Conservation (phyloP, 2,888 invertebrate genomes). For the Odontothrips loti region DNA sequence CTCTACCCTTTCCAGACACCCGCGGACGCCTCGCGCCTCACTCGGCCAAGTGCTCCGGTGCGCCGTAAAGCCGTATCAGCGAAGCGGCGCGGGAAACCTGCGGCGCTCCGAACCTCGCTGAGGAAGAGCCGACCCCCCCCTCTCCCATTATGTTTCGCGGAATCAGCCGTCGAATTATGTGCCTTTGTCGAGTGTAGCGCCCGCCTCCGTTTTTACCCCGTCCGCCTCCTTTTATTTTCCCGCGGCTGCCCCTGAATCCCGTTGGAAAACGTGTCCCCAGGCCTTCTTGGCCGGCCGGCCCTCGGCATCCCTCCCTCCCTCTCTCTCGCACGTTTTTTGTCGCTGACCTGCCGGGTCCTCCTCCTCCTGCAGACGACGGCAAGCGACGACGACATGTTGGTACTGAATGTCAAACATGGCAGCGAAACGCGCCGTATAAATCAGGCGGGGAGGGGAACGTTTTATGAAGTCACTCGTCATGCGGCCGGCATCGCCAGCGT, state of each 20-base stretch:
- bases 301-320: not conserved
- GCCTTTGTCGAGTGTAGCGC: not conserved
- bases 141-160: not conserved
- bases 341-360: not conserved
- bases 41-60: too few species aligned
- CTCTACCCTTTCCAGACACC: too few species aligned
- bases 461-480: constrained; percentile 8
- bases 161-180: not conserved
- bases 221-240: too few species aligned
- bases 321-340: not conserved
- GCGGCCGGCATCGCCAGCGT: not conserved
- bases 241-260: not conserved
- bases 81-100: not conserved
- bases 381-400: not conserved
- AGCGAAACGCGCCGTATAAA: not conserved
- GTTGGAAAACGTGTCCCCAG: not conserved
- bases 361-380: not conserved
- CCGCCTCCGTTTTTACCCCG: not conserved
- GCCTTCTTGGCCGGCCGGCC: not conserved
- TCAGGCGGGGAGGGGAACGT: not conserved
- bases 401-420: constrained; percentile 13
- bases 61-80: too few species aligned
- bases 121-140: not conserved
- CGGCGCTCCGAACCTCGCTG: too few species aligned
- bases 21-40: too few species aligned